phyloP scores from a whole-genome alignment of 2,113 vertebrate species.

The Neomonachus schauinslandi region DNA sequence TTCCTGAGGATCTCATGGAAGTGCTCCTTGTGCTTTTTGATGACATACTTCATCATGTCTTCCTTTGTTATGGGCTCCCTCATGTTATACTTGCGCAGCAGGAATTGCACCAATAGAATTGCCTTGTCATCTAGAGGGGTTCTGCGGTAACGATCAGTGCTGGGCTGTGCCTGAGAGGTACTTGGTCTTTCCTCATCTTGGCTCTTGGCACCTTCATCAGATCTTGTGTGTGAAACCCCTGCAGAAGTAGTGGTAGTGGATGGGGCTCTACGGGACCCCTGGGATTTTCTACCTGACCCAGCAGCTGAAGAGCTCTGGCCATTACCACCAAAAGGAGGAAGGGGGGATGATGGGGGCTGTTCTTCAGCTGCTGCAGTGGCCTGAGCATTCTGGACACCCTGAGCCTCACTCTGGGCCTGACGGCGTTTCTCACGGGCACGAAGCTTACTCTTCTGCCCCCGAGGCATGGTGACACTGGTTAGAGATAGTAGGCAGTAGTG shows the following conservation, averaged over 20 bases:
- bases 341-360: neutral
- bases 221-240: neutral
- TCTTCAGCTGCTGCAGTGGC: neutral
- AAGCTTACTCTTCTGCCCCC: slow-evolving; percentile 58
- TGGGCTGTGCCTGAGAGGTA: neutral
- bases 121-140: neutral
- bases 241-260: neutral
- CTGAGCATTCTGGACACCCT: neutral
- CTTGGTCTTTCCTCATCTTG: neutral
- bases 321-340: neutral
- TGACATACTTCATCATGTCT: slow-evolving; percentile 32
- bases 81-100: slow-evolving; percentile 1
- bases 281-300: neutral
- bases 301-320: neutral
- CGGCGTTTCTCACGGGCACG: neutral
- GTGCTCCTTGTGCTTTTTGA: neutral
- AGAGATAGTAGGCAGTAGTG: neutral
- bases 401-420: neutral
- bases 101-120: slow-evolving; percentile 19
- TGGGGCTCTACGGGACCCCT: neutral
- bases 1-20: slow-evolving; percentile 25
- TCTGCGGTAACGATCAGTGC: neutral
- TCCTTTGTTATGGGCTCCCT: slow-evolving; percentile 44
- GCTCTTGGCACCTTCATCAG: neutral
- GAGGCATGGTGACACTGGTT: neutral